These are phyloP conservation scores for Xyrichtys novacula DNA, from an alignment of 2,797 vertebrate species.

Conservation along the genomic window DNA sequence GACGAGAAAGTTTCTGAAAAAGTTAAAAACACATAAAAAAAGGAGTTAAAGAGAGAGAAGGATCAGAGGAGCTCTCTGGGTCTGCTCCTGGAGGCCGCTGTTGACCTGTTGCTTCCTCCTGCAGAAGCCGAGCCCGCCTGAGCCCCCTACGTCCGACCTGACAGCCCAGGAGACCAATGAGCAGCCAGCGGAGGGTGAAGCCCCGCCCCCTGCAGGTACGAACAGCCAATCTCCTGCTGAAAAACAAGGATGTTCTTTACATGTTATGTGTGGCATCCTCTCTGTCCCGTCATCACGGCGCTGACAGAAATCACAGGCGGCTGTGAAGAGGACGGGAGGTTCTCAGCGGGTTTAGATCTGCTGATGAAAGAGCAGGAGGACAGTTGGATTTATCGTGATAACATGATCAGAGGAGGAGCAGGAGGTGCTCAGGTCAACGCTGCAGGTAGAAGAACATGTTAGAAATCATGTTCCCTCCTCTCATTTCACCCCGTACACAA, in stretches of 20 bases:
- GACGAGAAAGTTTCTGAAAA: not conserved
- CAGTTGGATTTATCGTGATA: not conserved
- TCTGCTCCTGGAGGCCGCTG: constrained; percentile 8
- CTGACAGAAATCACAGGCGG: constrained; percentile 40
- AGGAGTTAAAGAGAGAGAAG: not conserved
- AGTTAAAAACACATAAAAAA: not conserved
- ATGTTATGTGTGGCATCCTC: constrained; percentile 36
- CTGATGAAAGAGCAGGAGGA: not conserved
- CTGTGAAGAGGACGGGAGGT: constrained; percentile 34
- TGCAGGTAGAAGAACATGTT: no score
- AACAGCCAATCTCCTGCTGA: constrained; percentile 17
- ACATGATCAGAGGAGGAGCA: no score
- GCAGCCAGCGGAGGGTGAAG: constrained; percentile 26
- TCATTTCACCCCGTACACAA: not conserved
- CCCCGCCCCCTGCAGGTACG: constrained; percentile 61
- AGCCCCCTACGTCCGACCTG: not conserved
- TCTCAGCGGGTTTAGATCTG: not conserved
- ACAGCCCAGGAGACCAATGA: constrained; percentile 42
- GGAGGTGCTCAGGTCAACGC: no score
- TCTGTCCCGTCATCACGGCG: constrained; percentile 23
- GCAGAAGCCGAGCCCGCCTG: constrained; percentile 19
- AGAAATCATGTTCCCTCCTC: no score
- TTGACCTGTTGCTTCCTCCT: constrained; percentile 37
- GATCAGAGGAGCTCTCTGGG: not conserved
- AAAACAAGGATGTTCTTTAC: not conserved